These are phyloP conservation scores for Tipula lateralis DNA, from an alignment of 2,888 invertebrate genomes.

Conservation along the genomic window DNA sequence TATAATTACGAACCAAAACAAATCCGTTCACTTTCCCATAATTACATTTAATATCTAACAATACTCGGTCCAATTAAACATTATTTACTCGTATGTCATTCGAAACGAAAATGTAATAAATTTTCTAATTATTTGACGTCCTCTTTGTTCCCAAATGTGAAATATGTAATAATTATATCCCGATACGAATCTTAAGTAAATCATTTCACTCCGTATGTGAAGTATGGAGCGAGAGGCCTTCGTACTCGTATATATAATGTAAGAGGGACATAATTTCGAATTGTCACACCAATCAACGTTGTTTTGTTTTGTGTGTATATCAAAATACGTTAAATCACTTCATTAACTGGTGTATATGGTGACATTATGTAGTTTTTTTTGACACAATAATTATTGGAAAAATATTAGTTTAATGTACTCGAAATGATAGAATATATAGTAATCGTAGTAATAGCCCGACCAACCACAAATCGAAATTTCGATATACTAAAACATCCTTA, in stretches of 20 bases:
- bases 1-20: background rate
- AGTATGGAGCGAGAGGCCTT: background rate
- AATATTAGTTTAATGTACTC: background rate
- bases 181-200: background rate
- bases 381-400: slow-evolving; percentile 1
- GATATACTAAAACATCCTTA: slow-evolving; percentile 2
- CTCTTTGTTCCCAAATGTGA: background rate
- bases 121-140: background rate
- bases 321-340: background rate
- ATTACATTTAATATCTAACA: background rate
- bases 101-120: background rate
- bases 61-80: background rate
- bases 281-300: background rate
- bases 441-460: background rate
- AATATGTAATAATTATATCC: background rate
- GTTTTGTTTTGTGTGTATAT: background rate
- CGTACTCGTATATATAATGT: background rate
- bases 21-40: background rate
- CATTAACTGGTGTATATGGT: background rate
- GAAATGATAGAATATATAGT: too few relatives aligned
- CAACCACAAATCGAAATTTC: background rate
- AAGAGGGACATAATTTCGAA: background rate
- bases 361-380: background rate
- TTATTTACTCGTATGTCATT: background rate
- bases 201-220: background rate